Evolutionary conservation across 2,797 vertebrate genomes (phyloP).

Genomic region (Muraenolepis orangiensis): DNA sequence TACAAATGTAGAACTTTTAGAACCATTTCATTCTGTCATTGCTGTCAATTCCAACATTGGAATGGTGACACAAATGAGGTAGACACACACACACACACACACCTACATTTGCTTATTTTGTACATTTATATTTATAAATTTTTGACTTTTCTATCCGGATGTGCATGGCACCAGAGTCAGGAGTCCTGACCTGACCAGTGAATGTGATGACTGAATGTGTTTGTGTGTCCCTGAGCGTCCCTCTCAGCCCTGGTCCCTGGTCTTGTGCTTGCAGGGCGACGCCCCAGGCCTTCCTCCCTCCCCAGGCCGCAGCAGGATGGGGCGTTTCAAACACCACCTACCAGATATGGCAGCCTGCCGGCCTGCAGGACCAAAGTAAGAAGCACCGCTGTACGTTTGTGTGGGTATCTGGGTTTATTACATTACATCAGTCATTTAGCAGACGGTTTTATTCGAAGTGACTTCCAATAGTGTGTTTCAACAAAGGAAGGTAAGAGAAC

Average conservation of each 20-base stretch:
- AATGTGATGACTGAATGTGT: background rate
- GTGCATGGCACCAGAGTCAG: background rate
- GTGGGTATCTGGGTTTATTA: background rate
- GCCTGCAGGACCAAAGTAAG: constrained; percentile 95
- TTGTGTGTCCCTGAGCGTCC: background rate
- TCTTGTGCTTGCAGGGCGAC: constrained; percentile 78
- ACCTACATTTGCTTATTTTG: no score
- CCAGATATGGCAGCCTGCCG: constrained; percentile 95
- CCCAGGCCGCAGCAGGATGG: constrained; percentile 96
- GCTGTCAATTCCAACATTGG: background rate
- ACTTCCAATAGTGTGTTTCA: no score
- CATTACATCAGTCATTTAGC: no score
- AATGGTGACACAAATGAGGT: background rate
- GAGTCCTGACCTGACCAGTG: background rate
- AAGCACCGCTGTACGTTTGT: constrained; percentile 22
- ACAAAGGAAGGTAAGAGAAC: no score
- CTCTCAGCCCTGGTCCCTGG: background rate
- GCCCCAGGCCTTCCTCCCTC: constrained; percentile 89
- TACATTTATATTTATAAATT: background rate
- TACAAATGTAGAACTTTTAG: no score
- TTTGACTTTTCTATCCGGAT: background rate
- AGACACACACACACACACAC: no score
- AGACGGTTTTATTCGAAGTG: no score
- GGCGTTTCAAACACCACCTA: constrained; percentile 93
- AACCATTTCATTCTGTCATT: background rate